Conservation (phyloP, 2,888 invertebrate genomes). For the Arrhopalites spinosus region DNA sequence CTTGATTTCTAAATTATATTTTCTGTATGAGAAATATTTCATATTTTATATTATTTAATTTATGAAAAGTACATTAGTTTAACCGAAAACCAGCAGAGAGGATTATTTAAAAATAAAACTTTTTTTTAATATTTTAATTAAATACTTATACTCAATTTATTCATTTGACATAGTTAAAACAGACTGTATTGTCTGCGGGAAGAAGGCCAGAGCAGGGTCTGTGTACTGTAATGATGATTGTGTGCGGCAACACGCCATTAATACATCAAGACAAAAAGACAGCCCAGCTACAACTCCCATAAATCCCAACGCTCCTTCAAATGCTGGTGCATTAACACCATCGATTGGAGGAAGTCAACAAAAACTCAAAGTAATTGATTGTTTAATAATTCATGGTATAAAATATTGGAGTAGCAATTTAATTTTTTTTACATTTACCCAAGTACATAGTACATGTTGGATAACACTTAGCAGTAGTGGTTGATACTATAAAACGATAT, state of each 20-base stretch:
- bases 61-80: no score
- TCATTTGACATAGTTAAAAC: neutral
- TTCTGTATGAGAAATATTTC: no score
- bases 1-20: no score
- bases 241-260: conserved; percentile 61
- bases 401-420: neutral
- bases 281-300: neutral
- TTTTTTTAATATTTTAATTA: no score
- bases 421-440: neutral
- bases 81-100: no score
- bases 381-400: neutral
- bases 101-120: no score
- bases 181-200: conserved; percentile 77
- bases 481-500: neutral
- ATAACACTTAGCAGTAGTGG: no score
- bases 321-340: neutral
- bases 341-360: neutral
- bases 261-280: conserved; percentile 16
- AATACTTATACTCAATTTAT: neutral
- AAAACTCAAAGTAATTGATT: conserved; percentile 20
- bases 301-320: conserved; percentile 9
- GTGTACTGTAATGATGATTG: conserved; percentile 90
- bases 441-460: neutral
- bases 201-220: conserved; percentile 76
- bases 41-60: no score